phyloP scores from a whole-genome alignment of 2,113 vertebrate genomes.

The Notiomystis cincta region DNA sequence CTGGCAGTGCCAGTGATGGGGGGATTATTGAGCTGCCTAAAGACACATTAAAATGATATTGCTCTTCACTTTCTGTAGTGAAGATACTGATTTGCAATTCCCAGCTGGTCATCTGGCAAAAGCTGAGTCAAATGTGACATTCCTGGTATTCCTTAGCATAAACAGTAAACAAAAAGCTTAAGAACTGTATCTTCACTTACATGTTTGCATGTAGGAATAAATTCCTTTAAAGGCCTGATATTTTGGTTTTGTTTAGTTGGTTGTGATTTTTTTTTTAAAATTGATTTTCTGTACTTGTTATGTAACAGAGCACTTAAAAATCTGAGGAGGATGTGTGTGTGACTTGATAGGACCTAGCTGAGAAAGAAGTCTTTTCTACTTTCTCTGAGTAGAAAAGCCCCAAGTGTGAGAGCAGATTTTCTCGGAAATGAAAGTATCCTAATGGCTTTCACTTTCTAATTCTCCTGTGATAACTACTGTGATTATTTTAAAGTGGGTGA shows the following conservation, averaged over 20 bases:
- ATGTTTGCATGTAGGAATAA: not conserved
- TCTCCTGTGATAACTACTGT: not conserved
- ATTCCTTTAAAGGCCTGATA: not conserved
- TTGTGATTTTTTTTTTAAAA: not conserved
- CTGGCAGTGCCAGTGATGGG: not conserved
- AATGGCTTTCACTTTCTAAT: slow-evolving; percentile 7
- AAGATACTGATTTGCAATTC: not conserved
- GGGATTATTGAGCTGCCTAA: not conserved
- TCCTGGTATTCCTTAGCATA: not conserved
- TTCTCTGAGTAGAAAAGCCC: not conserved
- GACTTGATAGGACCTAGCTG: not conserved
- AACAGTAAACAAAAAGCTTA: not conserved
- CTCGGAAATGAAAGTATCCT: not conserved
- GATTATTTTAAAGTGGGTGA: not conserved
- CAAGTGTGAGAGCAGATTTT: not conserved
- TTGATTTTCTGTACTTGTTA: not conserved
- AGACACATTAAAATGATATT: not conserved
- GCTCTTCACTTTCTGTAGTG: not conserved
- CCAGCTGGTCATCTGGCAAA: not conserved
- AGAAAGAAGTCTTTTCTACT: not conserved
- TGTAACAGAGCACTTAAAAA: not conserved
- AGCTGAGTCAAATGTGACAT: not conserved
- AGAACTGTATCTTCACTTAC: not conserved
- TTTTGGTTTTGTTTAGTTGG: not conserved
- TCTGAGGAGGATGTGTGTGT: rapidly evolving